Base-by-base conservation (phyloP, 2,888 invertebrate species). In the Galerucella nymphaeae region DNA sequence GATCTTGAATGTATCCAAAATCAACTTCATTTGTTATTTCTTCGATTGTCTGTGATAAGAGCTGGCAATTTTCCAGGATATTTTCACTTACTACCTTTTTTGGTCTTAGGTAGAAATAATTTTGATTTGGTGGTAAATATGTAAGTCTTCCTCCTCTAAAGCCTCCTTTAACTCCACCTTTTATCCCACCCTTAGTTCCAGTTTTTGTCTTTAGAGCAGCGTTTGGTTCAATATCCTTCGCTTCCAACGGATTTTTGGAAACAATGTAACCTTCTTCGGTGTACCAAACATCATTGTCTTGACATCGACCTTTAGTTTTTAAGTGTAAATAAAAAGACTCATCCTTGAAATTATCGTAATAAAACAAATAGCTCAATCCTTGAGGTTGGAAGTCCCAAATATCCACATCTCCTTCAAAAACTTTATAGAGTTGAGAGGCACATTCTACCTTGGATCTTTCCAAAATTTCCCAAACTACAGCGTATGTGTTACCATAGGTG, bases 21-120 rank as follows among this genome's bases (percentile, higher is more conserved):
- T 58, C 67, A 42, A 73, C 66, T 18, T n/a, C 50, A 3, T 66
- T 41, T 3, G 30, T 41, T 30, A 70, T 70, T 16, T 70, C 57
- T n/a, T 70, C 58, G 2, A 73, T 48, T 20, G 57, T 16, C 8
- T 59, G 23, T 16, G 63, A 48, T 16, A 42, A n/a, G 14, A 73
- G 53, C 23, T 62, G 42, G 16, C 61, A 62, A 11, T 62, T 41
- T 62, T 42, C 42, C n/a, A 62, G 16, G 4, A 62, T 20, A 41
- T 16, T 42, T 18, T 62, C 61, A 10, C 61, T 62, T 9, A 62
- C 42, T 6, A 62, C 16, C 6, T n/a, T 62, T 18, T 62, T 62
- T 11, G 61, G 18, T 62, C 13, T 38, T 42, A 62, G 18, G n/a
- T 30, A 41, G 18, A 62, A 13, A 38, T 42, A 41, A 18, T 62